Evolutionary conservation across 2,113 vertebrate genomes (phyloP).

Genomic region (Panthera leo): DNA sequence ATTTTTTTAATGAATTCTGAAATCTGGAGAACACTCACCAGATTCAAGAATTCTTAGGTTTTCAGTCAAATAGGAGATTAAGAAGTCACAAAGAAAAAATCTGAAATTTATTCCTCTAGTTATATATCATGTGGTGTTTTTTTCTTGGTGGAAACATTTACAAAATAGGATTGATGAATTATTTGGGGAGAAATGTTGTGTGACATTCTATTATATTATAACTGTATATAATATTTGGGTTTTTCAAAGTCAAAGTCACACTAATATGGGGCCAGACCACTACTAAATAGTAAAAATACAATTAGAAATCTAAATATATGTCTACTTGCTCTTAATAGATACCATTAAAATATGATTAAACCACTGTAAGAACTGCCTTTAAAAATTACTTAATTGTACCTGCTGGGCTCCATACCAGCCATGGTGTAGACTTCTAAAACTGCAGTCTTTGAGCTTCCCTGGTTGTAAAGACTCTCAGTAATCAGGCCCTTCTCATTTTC

Average conservation of each 20-base stretch:
- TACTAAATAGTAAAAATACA: conserved; percentile 6
- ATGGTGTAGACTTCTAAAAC: background rate
- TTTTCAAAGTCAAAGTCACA: conserved; percentile 3
- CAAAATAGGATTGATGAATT: background rate
- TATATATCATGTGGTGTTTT: background rate
- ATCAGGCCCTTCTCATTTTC: background rate
- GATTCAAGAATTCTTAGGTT: background rate
- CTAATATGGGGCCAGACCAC: background rate
- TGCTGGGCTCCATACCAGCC: background rate
- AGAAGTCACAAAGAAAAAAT: conserved; percentile 16
- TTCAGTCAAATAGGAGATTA: background rate
- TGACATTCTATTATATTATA: background rate
- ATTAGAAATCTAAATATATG: background rate
- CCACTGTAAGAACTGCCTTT: background rate
- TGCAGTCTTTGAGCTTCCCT: background rate
- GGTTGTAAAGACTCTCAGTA: background rate
- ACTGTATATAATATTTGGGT: background rate
- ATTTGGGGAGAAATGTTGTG: background rate
- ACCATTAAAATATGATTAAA: conserved; percentile 27
- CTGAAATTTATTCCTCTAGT: background rate
- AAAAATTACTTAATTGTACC: background rate
- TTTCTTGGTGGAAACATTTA: background rate
- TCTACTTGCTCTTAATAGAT: background rate
- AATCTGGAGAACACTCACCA: background rate
- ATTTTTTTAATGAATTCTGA: background rate